Evolutionary conservation across 2,888 invertebrate species (phyloP).

Genomic region (Nephrotoma flavescens): DNA sequence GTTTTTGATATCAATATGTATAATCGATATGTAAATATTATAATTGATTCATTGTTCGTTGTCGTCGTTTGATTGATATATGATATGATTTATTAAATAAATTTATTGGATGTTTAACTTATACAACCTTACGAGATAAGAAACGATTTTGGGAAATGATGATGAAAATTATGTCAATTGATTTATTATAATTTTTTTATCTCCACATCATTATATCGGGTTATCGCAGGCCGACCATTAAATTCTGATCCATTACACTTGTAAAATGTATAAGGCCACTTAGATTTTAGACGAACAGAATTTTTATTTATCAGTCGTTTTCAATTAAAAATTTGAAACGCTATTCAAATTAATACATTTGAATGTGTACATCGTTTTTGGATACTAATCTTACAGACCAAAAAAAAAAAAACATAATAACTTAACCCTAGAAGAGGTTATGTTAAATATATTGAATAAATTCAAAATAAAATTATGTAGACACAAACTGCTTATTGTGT

Average conservation of each 20-base stretch:
- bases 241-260: neutral
- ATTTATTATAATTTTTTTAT: neutral
- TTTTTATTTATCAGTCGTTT: neutral
- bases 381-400: neutral
- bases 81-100: neutral
- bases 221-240: neutral
- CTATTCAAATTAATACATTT: neutral
- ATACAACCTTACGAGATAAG: neutral
- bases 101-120: neutral
- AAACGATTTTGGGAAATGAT: neutral
- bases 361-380: neutral
- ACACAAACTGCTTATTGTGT: neutral
- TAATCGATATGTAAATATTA: neutral
- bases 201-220: neutral
- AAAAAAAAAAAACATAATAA: neutral
- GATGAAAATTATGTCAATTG: neutral
- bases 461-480: neutral
- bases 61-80: neutral
- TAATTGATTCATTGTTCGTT: neutral
- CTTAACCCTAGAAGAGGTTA: neutral
- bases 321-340: neutral
- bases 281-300: neutral
- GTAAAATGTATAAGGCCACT: neutral
- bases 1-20: neutral
- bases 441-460: neutral